Base-by-base conservation (phyloP, 2,113 vertebrate species). In the Pagrus major region DNA sequence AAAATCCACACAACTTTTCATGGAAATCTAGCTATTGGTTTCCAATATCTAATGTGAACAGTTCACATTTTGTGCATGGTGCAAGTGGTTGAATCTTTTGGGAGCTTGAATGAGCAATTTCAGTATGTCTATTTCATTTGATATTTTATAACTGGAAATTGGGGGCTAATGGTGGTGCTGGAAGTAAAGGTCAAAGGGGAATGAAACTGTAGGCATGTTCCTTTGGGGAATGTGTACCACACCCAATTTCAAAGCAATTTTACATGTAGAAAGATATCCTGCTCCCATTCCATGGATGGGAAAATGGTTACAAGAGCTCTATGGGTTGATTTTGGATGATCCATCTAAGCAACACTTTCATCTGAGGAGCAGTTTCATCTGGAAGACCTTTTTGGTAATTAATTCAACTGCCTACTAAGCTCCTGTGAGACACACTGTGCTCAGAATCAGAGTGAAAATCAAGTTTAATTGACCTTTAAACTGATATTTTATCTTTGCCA, bases 401-500 rank as follows among this genome's bases (percentile, higher is more conserved):
- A 87, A 92, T 92, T 91, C 80, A 82, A 23, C 73, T 70, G 64
- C 73, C 64, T 52, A 21, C 49, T 56, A 64, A 83, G 69, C 65
- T 80, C 88, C 78, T 61, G 44, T 31, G 84, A 86, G 75, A 88
- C 67, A 31, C 31, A n/a, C 87, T 91, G 83, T 88, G 79, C 80
- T 84, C 78, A 0, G 23, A 64, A 73, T 84, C 68, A 15, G 56
- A 81, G 51, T 65, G 64, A 84, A 90, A 84, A 92, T 93, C 70
- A 89, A 88, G 80, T 55, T 80, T 85, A 86, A 90, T 83, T 92
- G 91, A 93, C 91, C 91, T 93, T 93, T 90, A 81, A 71, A 91
- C 72, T 92, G 88, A 90, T 94, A 92, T 93, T 93, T 92, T 85
- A 88, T 88, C 81, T 80, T 63, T 85, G 85, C 85, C 81, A 89